phyloP scores from a whole-genome alignment of 2,888 invertebrate species.

The Salpingus planirostris region DNA sequence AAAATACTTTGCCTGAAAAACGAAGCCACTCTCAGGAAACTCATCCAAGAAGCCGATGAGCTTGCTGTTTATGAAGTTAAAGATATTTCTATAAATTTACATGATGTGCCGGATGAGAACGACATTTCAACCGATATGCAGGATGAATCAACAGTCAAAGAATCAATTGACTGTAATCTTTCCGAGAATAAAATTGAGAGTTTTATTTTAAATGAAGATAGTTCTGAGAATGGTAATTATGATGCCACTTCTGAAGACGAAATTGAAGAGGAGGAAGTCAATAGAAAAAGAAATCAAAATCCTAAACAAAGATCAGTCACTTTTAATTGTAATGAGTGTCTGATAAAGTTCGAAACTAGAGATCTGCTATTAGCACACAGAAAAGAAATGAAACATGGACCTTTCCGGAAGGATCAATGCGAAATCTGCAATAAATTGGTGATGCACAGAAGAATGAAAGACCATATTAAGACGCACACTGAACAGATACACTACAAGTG shows the following conservation, averaged over 20 bases:
- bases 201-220: no score
- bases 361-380: conserved; percentile 1
- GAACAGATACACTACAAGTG: conserved; percentile 19
- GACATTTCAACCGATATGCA: conserved; percentile 9
- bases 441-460: conserved; percentile 13
- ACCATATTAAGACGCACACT: conserved; percentile 17
- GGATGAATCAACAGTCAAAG: conserved; percentile 9
- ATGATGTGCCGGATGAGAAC: no score
- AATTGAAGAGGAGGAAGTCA: no score
- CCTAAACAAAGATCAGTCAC: neutral
- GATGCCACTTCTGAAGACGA: no score
- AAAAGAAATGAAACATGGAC: conserved; percentile 11
- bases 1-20: conserved; percentile 11
- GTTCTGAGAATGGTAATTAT: no score
- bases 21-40: conserved; percentile 4
- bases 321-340: no score
- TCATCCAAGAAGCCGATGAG: neutral
- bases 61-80: neutral
- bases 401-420: conserved; percentile 8
- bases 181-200: no score
- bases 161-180: no score
- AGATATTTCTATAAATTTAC: neutral
- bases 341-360: no score
- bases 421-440: conserved; percentile 15
- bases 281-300: neutral